These are phyloP conservation scores for Hypomesus transpacificus DNA, from an alignment of 2,113 vertebrate genomes.

Conservation along the genomic window DNA sequence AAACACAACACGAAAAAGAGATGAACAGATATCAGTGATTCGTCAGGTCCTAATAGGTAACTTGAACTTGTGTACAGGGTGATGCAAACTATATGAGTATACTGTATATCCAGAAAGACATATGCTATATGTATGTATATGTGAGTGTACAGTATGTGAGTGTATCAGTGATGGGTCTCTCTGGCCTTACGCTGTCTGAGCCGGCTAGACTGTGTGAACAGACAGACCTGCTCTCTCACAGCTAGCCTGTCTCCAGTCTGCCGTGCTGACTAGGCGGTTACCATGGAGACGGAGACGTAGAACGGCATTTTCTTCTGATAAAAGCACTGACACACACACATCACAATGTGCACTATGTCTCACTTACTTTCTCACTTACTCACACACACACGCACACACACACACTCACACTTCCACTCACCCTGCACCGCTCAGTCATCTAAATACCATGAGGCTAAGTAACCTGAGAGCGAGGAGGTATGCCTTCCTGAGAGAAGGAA, in stretches of 20 bases:
- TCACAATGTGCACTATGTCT: too few relatives aligned
- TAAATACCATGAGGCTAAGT: conserved; percentile 54
- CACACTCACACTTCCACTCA: not conserved
- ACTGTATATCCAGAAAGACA: not conserved
- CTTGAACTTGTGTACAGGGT: too few relatives aligned
- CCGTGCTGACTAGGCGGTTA: conserved; percentile 39
- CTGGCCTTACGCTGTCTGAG: conserved; percentile 20
- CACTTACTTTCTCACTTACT: not conserved
- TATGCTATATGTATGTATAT: not conserved
- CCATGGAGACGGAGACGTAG: conserved; percentile 1
- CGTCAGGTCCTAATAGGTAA: too few relatives aligned
- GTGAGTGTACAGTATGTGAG: conserved; percentile 5
- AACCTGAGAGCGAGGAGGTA: conserved; percentile 56
- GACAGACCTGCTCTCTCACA: conserved; percentile 18
- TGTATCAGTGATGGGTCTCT: conserved; percentile 23
- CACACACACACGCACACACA: not conserved
- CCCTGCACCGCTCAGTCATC: conserved; percentile 34
- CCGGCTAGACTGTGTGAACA: conserved; percentile 31
- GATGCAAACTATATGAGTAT: not conserved
- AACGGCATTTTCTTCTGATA: conserved; percentile 19
- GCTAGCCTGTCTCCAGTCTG: conserved; percentile 5
- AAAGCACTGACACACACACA: conserved; percentile 21
- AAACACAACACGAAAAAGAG: too few relatives aligned
- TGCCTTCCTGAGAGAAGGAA: conserved; percentile 21
- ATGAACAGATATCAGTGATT: too few relatives aligned